These are phyloP conservation scores for Notarius lentiginosus DNA, from an alignment of 2,113 vertebrate genomes.

Conservation along the genomic window DNA sequence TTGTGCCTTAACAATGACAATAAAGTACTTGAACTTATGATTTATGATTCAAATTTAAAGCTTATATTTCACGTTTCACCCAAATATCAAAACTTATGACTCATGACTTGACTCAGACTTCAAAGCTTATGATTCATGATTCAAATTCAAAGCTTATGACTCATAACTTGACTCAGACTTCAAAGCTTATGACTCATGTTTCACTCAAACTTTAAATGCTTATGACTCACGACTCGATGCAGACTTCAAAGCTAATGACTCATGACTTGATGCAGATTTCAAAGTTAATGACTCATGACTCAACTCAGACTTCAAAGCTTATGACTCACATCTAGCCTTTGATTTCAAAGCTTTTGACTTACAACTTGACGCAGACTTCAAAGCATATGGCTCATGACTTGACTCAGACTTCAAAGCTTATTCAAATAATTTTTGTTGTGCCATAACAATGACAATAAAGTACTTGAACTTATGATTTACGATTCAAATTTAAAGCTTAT, in stretches of 20 bases:
- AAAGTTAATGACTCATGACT: no score
- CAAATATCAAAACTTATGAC: not conserved
- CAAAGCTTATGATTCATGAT: no score
- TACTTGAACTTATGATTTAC: not conserved
- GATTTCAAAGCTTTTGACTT: not conserved
- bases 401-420: not conserved
- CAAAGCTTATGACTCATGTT: not conserved
- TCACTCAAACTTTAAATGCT: not conserved
- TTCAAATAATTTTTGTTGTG: no score
- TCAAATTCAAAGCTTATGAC: not conserved
- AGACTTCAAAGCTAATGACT: not conserved
- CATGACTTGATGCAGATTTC: no score
- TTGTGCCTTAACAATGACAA: no score
- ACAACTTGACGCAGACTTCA: not conserved
- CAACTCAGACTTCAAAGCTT: not conserved
- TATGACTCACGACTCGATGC: not conserved
- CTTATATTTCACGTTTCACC: not conserved
- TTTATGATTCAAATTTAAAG: not conserved
- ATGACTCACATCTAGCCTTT: no score
- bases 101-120: not conserved
- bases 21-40: no score
- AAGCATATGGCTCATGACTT: not conserved
- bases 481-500: not conserved
- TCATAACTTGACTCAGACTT: not conserved
- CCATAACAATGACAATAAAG: no score